A percentile compares a stretch with the other conserved stretches of the same genome.
phyloP scores from a whole-genome alignment of 2,888 invertebrate genomes.

The Rotaria macrura region DNA sequence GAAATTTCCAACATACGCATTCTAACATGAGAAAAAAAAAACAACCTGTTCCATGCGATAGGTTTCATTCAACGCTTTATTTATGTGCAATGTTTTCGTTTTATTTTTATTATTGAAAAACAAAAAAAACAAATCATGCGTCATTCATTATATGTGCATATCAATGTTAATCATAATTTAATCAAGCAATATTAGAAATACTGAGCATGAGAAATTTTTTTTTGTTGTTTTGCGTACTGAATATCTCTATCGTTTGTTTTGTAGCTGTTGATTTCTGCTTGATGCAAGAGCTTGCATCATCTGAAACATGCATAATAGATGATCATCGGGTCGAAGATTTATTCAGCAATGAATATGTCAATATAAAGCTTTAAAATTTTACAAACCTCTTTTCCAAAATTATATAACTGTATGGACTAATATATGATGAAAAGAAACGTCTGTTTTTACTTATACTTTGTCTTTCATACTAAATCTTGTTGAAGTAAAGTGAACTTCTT shows the following conservation, averaged over 20 bases:
- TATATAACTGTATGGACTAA: not conserved
- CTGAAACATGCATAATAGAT: not conserved
- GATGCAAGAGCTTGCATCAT: constrained; percentile 15
- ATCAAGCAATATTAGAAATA: not conserved
- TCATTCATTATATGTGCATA: not conserved
- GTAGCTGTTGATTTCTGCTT: not conserved
- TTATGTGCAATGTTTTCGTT: not conserved
- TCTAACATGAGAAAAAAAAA: not conserved
- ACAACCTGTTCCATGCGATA: not conserved
- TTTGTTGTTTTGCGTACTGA: not conserved
- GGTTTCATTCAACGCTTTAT: not conserved
- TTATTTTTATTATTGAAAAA: not conserved
- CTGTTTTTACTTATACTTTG: not conserved
- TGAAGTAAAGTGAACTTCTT: not conserved
- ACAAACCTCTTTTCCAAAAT: not conserved
- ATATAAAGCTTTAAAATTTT: not conserved
- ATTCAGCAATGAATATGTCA: not conserved
- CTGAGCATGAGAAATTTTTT: not conserved
- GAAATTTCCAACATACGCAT: not conserved
- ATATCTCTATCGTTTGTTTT: constrained; percentile 21
- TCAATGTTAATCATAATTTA: not conserved
- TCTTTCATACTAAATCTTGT: not conserved
- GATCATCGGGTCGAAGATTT: not conserved
- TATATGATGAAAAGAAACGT: not conserved
- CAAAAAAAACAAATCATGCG: not conserved